Base-by-base conservation (phyloP, 2,888 invertebrate species). In the Darwinula stevensoni region DNA sequence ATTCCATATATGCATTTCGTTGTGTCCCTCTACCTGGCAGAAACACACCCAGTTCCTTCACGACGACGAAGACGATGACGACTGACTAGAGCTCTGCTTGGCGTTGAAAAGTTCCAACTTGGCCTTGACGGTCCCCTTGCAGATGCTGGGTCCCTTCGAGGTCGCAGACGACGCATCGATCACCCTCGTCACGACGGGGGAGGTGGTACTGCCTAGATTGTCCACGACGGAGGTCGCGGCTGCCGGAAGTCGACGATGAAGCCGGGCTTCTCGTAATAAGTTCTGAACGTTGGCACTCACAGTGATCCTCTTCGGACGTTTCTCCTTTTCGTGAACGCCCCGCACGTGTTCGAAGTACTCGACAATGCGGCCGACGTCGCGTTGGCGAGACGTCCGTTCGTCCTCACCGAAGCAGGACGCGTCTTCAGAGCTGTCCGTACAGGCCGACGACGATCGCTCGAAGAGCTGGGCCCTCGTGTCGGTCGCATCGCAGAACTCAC, bases 371-470 rank as follows among this genome's bases (percentile, higher is more conserved):
- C 22, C 9, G 22, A 22, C 22, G 22, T 22, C 22, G 22, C 22
- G 22, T 6, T 6, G 6, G 9, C 22, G 22, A 22, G n/a, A n/a
- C 9, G 9, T 22, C n/a, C 22, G 22, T n/a, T n/a, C n/a, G 22
- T 22, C 22, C 9, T 9, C 9, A n/a, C 11, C 6, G 6, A 9
- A 28, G 13, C 13, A 11, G 6, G 5, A 9, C 6, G 11, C 13
- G 29, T 76, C 76, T 48, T 76, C 76, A 28, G 71, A 73, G 45
- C 74, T 74, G 50, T 76, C 76, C 2, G 76, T 76, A 54, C 73
- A 76, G 34, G 74, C 72, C 39, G 74, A 74, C 33, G 70, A 69
- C 26, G 73, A 66, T 37, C 69, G 60, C 48, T 66, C 65, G 44
- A 63, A 61, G 12, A 56, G 46, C 34, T 61, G 59, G 35, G 56